A percentile compares a stretch with the other conserved stretches of the same genome.
Conservation (phyloP, 2,113 vertebrate species). For the Tricholaema leucomelas region DNA sequence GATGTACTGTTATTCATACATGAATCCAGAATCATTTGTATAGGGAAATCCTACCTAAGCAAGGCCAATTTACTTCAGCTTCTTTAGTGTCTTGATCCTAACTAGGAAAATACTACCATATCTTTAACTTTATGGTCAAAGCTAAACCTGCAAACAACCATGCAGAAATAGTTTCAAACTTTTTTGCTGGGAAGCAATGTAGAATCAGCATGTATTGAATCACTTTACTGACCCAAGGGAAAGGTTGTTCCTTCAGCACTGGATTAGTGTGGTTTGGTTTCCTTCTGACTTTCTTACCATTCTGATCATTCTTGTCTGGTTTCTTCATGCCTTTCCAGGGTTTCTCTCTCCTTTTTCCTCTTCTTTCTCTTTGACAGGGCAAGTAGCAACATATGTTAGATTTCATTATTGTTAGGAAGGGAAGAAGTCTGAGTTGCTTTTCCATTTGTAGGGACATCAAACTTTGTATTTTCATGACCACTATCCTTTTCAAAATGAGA, state of each 20-base stretch:
- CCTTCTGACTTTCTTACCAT: background rate
- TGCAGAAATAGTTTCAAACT: background rate
- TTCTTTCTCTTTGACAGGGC: background rate
- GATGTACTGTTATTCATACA: background rate
- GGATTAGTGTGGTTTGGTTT: background rate
- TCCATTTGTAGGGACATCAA: background rate
- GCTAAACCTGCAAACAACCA: background rate
- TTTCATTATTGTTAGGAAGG: background rate
- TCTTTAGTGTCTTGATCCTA: background rate
- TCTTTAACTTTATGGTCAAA: background rate
- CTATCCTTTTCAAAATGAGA: background rate
- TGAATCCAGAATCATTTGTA: background rate
- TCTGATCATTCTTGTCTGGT: background rate
- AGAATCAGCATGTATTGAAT: background rate
- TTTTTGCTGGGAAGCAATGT: background rate
- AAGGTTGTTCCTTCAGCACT: background rate
- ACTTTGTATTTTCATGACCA: background rate
- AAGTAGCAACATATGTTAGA: background rate
- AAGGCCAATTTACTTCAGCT: background rate
- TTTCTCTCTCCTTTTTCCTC: background rate
- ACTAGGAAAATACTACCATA: background rate
- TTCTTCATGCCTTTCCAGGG: background rate
- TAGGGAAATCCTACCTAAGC: background rate
- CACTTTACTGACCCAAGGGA: background rate
- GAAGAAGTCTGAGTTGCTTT: background rate